Conservation (phyloP, 2,113 vertebrate species). For the Myrmophylax atrothorax region DNA sequence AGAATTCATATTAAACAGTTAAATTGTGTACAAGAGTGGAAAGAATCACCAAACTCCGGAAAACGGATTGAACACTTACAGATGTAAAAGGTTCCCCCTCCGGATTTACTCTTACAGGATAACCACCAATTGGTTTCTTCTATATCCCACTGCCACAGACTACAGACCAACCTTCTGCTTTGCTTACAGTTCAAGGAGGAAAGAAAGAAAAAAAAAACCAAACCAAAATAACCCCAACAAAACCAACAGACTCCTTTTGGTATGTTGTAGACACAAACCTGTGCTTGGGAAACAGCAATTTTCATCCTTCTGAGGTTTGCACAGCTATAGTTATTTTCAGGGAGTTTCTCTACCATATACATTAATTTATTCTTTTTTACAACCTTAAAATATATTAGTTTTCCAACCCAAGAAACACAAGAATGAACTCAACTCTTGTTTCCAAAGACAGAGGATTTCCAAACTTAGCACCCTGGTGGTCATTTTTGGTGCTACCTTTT, state of each 20-base stretch:
- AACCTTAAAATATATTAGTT: background rate
- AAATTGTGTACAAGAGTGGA: fast-evolving
- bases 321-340: background rate
- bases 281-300: background rate
- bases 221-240: background rate
- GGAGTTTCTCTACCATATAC: background rate
- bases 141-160: background rate
- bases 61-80: background rate
- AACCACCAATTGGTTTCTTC: background rate
- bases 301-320: background rate
- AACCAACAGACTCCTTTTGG: background rate
- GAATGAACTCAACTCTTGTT: background rate
- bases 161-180: background rate
- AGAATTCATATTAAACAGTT: background rate
- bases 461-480: background rate
- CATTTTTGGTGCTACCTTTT: background rate
- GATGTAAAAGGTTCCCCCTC: background rate
- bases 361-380: background rate
- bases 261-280: background rate
- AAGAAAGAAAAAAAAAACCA: too few relatives aligned
- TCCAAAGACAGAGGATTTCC: background rate
- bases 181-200: background rate
- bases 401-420: background rate
- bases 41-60: background rate
- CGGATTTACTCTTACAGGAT: background rate